phyloP scores from a whole-genome alignment of 1,140 invertebrate genomes.

The Bombus balteatus region DNA sequence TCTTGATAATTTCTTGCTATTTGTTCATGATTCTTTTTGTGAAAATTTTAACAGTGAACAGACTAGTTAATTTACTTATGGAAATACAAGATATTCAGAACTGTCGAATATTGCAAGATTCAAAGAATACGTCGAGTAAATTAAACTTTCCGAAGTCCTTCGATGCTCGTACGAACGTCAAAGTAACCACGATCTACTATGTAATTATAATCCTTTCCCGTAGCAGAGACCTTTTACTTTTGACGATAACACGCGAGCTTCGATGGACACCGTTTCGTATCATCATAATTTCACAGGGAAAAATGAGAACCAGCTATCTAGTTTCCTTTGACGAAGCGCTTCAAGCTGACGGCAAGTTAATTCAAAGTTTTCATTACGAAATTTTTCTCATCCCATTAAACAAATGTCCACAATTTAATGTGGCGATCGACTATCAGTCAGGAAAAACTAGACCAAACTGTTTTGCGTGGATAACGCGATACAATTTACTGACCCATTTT shows the following conservation, averaged over 20 bases:
- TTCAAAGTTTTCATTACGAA: background rate
- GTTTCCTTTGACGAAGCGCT: background rate
- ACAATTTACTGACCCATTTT: background rate
- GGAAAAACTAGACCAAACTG: background rate
- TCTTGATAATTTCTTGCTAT: no score
- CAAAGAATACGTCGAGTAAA: background rate
- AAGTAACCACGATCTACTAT: background rate
- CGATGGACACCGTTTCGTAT: background rate
- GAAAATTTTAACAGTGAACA: no score
- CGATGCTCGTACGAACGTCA: background rate
- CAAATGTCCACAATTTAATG: background rate
- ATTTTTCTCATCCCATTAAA: background rate
- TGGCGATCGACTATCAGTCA: background rate
- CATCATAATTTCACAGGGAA: background rate
- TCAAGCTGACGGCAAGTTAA: background rate
- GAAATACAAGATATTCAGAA: background rate
- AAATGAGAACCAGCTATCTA: background rate
- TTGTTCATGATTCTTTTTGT: no score
- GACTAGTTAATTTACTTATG: background rate
- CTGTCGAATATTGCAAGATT: background rate
- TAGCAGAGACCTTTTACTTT: background rate
- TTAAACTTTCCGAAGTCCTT: background rate
- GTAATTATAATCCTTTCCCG: background rate
- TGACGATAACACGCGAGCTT: background rate
- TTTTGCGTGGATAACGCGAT: background rate